phyloP scores from a whole-genome alignment of 37 sponge, comb jelly and placozoan species.

The Mnemiopsis leidyi region DNA sequence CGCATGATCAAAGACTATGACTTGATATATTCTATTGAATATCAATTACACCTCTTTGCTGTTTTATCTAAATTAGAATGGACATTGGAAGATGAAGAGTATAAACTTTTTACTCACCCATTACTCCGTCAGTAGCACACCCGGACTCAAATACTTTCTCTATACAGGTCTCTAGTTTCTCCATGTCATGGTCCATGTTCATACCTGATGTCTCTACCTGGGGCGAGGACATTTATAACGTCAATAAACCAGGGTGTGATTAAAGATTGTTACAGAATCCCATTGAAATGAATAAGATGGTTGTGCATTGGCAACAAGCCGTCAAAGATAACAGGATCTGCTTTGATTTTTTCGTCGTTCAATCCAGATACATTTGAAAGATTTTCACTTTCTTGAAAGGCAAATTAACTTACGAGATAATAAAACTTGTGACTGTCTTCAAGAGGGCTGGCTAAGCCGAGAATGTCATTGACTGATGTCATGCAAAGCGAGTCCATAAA shows the following conservation, averaged over 20 bases:
- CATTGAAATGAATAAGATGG: too few relatives aligned
- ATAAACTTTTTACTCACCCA: constrained; percentile 83
- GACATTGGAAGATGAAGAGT: too few relatives aligned
- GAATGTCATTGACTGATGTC: constrained; percentile 74
- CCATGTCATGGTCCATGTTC: constrained; percentile 78
- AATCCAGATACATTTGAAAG: too few relatives aligned
- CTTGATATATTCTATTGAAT: too few relatives aligned
- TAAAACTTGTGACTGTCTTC: constrained; percentile 74
- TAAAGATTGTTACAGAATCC: background rate
- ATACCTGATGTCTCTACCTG: constrained; percentile 84
- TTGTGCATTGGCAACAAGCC: too few relatives aligned
- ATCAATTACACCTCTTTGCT: too few relatives aligned
- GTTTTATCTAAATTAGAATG: too few relatives aligned
- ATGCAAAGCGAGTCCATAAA: constrained; percentile 80
- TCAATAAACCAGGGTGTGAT: background rate
- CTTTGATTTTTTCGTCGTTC: too few relatives aligned
- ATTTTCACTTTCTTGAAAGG: too few relatives aligned
- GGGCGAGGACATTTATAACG: background rate
- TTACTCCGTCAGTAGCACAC: constrained; percentile 76
- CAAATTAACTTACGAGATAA: constrained; percentile 64
- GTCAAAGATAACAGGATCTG: too few relatives aligned
- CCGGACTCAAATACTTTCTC: constrained; percentile 71
- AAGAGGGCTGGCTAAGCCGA: constrained; percentile 73
- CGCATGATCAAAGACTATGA: too few relatives aligned
- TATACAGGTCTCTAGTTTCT: constrained; percentile 79